These are phyloP conservation scores for Homarus americanus DNA, from an alignment of 1,140 invertebrate species.

Conservation along the genomic window DNA sequence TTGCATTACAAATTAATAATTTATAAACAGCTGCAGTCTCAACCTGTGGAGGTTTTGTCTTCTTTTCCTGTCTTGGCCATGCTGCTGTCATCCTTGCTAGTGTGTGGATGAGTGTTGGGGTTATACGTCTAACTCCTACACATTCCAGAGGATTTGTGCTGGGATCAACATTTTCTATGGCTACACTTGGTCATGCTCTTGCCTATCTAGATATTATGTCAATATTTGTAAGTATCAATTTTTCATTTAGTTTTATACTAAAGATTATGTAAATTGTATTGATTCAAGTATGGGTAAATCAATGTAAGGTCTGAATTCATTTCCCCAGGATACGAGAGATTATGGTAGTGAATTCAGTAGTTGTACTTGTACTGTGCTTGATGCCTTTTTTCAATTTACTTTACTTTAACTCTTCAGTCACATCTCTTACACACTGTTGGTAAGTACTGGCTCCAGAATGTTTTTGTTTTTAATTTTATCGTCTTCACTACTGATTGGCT, in stretches of 20 bases:
- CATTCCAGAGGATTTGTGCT: constrained; percentile 56
- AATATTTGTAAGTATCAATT: constrained; percentile 38
- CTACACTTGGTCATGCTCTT: constrained; percentile 54
- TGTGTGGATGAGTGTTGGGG: constrained; percentile 47
- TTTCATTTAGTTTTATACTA: background rate
- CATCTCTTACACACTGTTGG: too few species aligned
- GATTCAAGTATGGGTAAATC: too few species aligned
- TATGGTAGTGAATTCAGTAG: too few species aligned
- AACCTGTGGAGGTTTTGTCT: constrained; percentile 53
- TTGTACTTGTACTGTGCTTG: too few species aligned
- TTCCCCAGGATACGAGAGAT: too few species aligned
- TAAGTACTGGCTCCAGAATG: too few species aligned
- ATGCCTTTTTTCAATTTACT: too few species aligned
- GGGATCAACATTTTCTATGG: constrained; percentile 38
- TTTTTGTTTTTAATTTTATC: too few species aligned
- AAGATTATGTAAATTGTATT: too few species aligned
- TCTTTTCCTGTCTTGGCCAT: constrained; percentile 57
- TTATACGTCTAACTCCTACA: constrained; percentile 53
- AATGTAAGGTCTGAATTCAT: too few species aligned
- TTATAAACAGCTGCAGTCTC: background rate
- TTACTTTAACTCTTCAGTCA: too few species aligned
- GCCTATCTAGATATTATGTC: constrained; percentile 23
- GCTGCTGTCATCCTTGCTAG: constrained; percentile 29
- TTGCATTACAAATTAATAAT: background rate
- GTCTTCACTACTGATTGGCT: too few species aligned